Evolutionary conservation across 2,797 vertebrate species (phyloP), one percentile per base, ranked within the genome.

Genomic region (Halcyon chelicuti): DNA sequence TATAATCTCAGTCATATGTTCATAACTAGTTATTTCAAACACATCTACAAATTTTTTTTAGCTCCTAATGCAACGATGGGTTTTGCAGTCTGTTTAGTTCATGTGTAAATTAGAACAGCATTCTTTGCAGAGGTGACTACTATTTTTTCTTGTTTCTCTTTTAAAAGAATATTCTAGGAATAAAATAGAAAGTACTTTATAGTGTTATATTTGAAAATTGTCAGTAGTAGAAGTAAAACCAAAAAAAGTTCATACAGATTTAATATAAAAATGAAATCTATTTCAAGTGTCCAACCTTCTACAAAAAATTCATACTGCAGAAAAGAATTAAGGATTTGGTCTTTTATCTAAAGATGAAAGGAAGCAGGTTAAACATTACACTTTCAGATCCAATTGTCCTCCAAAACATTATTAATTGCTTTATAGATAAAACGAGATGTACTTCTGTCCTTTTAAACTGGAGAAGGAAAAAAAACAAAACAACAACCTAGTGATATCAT

Each of bases 21-120:
- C 52, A 90, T 73, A 77, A 57, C 74, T 78, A 78, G 14, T 21
- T 91, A 67, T 73, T 91, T 87, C 83, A 61, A 33, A 76, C 40
- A 29, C 12, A 71, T 58, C 16, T 62, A 58, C 1, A 29, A 40
- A 6, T 35, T 73, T 60, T 52, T 62, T 35, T 68, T n/a, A 4
- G 29, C 68, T 93, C n/a, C 13, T 57, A 61, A n/a, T 33, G 37
- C 6, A 92, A 67, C 2, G 3, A 44, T 6, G 60, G 13, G 7
- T 76, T 87, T 51, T 29, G 71, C 14, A 67, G 8, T 7, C 12
- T 73, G 37, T 39, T n/a, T 35, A 54, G 15, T 47, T 70, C 17
- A 61, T 15, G 25, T 52, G 14, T 37, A 83, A 60, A 87, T 61
- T 40, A 72, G 4, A 68, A 77, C 78, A 78, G 26, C 7, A 55